Base-by-base conservation (phyloP, 2,113 vertebrate genomes). In the Aegotheles bennettii region DNA sequence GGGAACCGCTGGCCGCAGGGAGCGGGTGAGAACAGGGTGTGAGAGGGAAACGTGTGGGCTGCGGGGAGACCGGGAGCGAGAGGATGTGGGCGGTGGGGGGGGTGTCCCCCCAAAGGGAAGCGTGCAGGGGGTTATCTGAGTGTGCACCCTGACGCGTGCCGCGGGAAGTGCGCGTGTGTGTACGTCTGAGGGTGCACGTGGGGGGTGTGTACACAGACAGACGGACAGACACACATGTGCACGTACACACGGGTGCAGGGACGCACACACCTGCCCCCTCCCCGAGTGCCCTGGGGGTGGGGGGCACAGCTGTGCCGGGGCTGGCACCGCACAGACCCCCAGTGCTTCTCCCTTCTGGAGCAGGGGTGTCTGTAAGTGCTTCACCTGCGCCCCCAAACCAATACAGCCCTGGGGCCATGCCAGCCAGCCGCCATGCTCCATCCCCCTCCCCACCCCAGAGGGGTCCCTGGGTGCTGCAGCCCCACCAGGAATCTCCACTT, bases 141-240 rank as follows among this genome's bases (percentile, higher is more conserved):
- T 0, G 0, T 4, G 10, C 11, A 24, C 11, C 63, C 40, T 0
- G 1, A 21, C 0, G 0, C 0, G 4, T 36, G 77, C 40, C 16
- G 16, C 6, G 4, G 76, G 38, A 35, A 70, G 33, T 0, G 8
- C 2, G 19, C 4, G 0, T 23, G 61, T 11, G 36, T 0, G 1
- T 4, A 17, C 21, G 35, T 31, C 42, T 50, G 57, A 29, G 47
- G 21, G 63, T 13, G 43, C 64, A 33, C 0, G 5, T 31, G 48
- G 47, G 10, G 18, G 5, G 13, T 13, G 53, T 4, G 65, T 2
- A 19, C 35, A 33, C 18, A 7, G 18, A 10, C 16, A 17, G 51
- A 53, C 51, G 31, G 28, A 54, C 25, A 20, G 51, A 54, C 28
- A 54, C 51, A 54, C 25, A 8, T 1, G 4, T 40, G 51, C 31